These are phyloP conservation scores for Dione juno DNA, from an alignment of 2,888 invertebrate genomes.

Conservation along the genomic window DNA sequence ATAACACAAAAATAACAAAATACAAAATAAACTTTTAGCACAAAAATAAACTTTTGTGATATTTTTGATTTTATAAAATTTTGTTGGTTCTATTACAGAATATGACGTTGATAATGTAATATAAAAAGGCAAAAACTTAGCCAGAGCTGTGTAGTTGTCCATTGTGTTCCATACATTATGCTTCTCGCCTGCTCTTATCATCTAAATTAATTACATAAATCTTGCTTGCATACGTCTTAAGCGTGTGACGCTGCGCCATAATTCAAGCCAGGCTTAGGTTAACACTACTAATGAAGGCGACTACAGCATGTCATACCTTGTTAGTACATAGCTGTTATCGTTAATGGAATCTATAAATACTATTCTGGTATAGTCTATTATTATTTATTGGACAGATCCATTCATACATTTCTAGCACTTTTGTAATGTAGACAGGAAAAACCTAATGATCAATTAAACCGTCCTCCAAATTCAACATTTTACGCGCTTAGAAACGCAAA, in stretches of 20 bases:
- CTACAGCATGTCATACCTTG: constrained; percentile 56
- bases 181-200: constrained; percentile 77
- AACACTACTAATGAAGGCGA: constrained; percentile 78
- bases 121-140: constrained; percentile 45
- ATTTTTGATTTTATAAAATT: neutral
- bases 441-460: no score
- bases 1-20: no score
- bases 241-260: constrained; percentile 80
- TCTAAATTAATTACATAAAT: constrained; percentile 84
- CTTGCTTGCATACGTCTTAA: constrained; percentile 83
- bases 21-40: no score
- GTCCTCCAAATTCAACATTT: no score
- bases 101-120: constrained; percentile 4
- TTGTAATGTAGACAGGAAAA: no score
- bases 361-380: neutral
- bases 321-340: constrained; percentile 25
- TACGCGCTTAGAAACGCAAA: no score
- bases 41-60: no score
- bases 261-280: constrained; percentile 75
- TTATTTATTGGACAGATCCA: neutral
- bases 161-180: constrained; percentile 71
- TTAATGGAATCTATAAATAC: constrained; percentile 6
- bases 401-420: no score
- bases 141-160: constrained; percentile 55
- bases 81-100: no score